Evolutionary conservation across 2,888 invertebrate genomes (phyloP).

Genomic region (Apotomis capreana): DNA sequence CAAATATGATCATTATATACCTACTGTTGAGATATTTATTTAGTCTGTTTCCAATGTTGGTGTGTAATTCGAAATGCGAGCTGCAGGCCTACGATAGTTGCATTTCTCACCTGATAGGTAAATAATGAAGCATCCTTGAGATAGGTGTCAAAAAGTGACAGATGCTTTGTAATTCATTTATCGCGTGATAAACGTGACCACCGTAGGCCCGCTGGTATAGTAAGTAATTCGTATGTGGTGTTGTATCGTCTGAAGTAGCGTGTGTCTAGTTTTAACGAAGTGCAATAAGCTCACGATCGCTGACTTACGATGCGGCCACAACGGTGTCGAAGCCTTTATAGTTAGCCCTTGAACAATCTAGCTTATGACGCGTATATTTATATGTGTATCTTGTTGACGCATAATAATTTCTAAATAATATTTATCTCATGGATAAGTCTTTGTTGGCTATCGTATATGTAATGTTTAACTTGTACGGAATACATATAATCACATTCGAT

Average conservation of each 20-base stretch:
- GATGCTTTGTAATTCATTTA: no score
- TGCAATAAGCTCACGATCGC: slow-evolving; percentile 70
- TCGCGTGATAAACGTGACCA: no score
- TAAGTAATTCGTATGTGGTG: slow-evolving; percentile 23
- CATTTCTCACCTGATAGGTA: no score
- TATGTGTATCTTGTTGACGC: slow-evolving; percentile 74
- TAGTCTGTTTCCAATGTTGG: background rate
- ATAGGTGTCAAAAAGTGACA: no score
- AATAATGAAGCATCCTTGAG: no score
- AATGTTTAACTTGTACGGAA: slow-evolving; percentile 47
- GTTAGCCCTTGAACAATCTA: slow-evolving; percentile 62
- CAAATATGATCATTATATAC: background rate
- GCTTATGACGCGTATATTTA: slow-evolving; percentile 63
- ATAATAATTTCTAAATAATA: slow-evolving; percentile 68
- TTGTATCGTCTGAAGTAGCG: slow-evolving; percentile 51
- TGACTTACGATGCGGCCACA: slow-evolving; percentile 66
- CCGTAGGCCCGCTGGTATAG: slow-evolving; percentile 8
- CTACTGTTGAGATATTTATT: no score
- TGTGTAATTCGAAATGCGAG: slow-evolving; percentile 41
- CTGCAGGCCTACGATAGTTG: background rate
- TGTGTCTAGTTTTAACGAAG: slow-evolving; percentile 62
- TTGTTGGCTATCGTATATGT: slow-evolving; percentile 69
- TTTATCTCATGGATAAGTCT: slow-evolving; percentile 63
- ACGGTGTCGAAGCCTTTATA: slow-evolving; percentile 68
- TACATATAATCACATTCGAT: slow-evolving; percentile 33